Evolutionary conservation across 2,113 vertebrate species (phyloP).

Genomic region (Montifringilla adamsi): DNA sequence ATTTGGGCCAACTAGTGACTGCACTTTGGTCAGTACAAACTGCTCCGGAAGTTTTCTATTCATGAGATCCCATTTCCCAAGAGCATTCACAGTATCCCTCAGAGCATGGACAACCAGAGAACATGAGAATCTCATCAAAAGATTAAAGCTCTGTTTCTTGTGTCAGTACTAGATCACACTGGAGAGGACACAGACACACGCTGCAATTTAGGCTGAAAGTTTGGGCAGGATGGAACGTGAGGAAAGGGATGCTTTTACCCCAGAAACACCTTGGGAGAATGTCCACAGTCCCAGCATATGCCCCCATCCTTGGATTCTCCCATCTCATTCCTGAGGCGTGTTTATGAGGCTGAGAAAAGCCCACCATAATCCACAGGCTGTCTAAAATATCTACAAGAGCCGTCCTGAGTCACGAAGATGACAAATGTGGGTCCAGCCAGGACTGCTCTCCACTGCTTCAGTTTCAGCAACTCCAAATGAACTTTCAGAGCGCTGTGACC

Average conservation of each 20-base stretch:
- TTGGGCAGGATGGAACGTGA: neutral
- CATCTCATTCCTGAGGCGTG: neutral
- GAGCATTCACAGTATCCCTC: neutral
- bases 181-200: neutral
- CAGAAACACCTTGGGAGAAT: neutral
- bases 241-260: neutral
- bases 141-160: neutral
- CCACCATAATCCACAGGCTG: neutral
- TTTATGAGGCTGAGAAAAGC: slow-evolving; percentile 61
- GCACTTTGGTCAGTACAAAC: neutral
- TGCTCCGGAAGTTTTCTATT: neutral
- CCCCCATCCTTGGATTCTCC: neutral
- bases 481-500: slow-evolving; percentile 10
- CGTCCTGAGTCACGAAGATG: slow-evolving; percentile 48
- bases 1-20: neutral
- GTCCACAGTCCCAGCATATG: neutral
- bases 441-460: neutral
- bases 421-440: slow-evolving; percentile 39
- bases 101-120: neutral
- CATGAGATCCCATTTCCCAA: neutral
- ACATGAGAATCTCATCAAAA: neutral
- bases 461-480: slow-evolving; percentile 44
- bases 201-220: neutral
- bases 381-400: slow-evolving; percentile 40
- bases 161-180: neutral